Evolutionary conservation across 92 coral and sea anemone species (phyloP), one percentile per base, ranked within the genome.

Genomic region (Palythoa grandis): DNA sequence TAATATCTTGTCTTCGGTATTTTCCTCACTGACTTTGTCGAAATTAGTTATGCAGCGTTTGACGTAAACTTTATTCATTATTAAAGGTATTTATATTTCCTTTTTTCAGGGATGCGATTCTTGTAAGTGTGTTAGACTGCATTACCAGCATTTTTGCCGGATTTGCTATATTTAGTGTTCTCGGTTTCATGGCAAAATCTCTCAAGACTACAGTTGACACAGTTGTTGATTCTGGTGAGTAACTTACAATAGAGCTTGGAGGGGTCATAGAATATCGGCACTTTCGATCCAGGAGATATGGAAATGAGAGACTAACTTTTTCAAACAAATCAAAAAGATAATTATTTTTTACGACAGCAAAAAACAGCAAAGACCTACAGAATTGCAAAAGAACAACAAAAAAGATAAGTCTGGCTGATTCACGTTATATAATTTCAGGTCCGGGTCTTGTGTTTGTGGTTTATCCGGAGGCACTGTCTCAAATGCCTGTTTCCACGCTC

Each of bases 131-230:
- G 65, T 76, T 88, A 47, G 84, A 88, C 73, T 83, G 91, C 39
- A 37, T 78, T 12, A 88, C 79, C 63, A 88, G 91, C 70, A 66
- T 88, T 76, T 88, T 88, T 40, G 91, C 91, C 17, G 91, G 91
- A 25, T 88, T 88, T 56, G 91, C 77, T 11, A 87, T 88, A 6
- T 88, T 88, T 80, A 88, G 91, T 75, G 91, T 88, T 22, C 79
- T 88, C 7, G 91, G 91, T 39, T 88, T 88, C 60, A 65, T 88
- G 77, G 86, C 91, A 16, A 67, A 60, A 10, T 82, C 86, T 53
- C 74, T 88, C 23, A 76, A 83, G 14, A 78, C 82, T 7, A 48
- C 67, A 22, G 86, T 88, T 3, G 85, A 71, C 54, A 79, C 74
- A 14, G 91, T 88, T 11, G 91, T 87, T 1, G 86, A 86, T 5